These are phyloP conservation scores for Cabera pusaria DNA, from an alignment of 2,888 invertebrate genomes.

Conservation along the genomic window DNA sequence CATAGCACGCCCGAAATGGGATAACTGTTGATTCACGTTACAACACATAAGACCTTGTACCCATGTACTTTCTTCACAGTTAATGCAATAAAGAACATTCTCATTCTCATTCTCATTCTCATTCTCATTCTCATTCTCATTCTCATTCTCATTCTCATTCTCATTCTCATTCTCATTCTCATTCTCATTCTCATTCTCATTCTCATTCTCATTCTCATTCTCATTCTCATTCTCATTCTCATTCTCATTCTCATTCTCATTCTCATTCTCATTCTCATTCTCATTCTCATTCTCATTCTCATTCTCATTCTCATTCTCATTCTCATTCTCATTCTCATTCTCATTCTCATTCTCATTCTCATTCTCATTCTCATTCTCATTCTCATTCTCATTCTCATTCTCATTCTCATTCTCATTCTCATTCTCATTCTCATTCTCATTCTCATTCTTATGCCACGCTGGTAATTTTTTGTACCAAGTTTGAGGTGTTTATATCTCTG, in stretches of 20 bases:
- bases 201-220: constrained; percentile 2
- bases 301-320: constrained; percentile 2
- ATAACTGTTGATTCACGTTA: too few relatives aligned
- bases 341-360: constrained; percentile 2
- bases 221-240: constrained; percentile 2
- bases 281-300: constrained; percentile 2
- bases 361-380: constrained; percentile 2
- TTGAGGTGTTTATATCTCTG: too few relatives aligned
- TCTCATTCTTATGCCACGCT: too few relatives aligned
- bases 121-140: constrained; percentile 2
- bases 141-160: constrained; percentile 1
- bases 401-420: constrained; percentile 1
- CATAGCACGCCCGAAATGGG: too few relatives aligned
- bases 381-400: constrained; percentile 2
- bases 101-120: constrained; percentile 2
- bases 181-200: constrained; percentile 2
- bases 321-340: constrained; percentile 2
- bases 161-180: constrained; percentile 2
- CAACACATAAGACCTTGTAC: too few relatives aligned
- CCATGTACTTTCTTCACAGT: too few relatives aligned
- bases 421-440: not conserved
- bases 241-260: constrained; percentile 2
- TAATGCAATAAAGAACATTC: too few relatives aligned
- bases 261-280: constrained; percentile 2
- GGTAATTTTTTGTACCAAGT: too few relatives aligned